These are phyloP conservation scores for Caenorhabditis parvicauda DNA, from an alignment of 2,888 invertebrate species.

Conservation along the genomic window DNA sequence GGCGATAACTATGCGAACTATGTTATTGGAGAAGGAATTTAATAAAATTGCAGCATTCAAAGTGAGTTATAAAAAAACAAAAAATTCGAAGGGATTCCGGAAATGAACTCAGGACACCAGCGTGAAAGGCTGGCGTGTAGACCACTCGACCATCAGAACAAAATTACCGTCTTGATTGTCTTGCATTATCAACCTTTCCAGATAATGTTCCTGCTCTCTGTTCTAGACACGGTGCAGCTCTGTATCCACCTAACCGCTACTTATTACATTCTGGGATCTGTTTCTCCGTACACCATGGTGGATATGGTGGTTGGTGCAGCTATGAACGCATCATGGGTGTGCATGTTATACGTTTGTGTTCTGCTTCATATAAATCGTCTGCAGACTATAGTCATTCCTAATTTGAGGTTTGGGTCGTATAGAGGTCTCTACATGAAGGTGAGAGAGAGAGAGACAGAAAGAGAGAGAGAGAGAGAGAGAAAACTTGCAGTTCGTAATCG, in stretches of 20 bases:
- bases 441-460: not conserved
- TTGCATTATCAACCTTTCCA: conserved; percentile 15
- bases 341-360: conserved; percentile 32
- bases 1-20: conserved; percentile 21
- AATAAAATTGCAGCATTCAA: conserved; percentile 21
- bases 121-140: too few species aligned
- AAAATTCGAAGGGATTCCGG: too few species aligned
- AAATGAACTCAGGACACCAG: too few species aligned
- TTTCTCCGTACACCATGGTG: conserved; percentile 11
- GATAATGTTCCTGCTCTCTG: conserved; percentile 34
- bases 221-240: conserved; percentile 32
- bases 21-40: conserved; percentile 18
- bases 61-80: too few species aligned
- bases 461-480: not conserved
- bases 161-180: too few species aligned
- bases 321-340: conserved; percentile 35
- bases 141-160: too few species aligned
- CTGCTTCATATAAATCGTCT: conserved; percentile 34
- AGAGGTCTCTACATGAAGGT: not conserved
- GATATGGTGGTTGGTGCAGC: conserved; percentile 29
- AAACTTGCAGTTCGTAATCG: conserved; percentile 23
- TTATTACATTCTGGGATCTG: conserved; percentile 25
- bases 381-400: conserved; percentile 29
- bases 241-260: conserved; percentile 30
- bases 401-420: conserved; percentile 6